These are phyloP conservation scores for Holothuria scabra DNA, from an alignment of 53 echinoderm and acorn worm species.

Conservation along the genomic window DNA sequence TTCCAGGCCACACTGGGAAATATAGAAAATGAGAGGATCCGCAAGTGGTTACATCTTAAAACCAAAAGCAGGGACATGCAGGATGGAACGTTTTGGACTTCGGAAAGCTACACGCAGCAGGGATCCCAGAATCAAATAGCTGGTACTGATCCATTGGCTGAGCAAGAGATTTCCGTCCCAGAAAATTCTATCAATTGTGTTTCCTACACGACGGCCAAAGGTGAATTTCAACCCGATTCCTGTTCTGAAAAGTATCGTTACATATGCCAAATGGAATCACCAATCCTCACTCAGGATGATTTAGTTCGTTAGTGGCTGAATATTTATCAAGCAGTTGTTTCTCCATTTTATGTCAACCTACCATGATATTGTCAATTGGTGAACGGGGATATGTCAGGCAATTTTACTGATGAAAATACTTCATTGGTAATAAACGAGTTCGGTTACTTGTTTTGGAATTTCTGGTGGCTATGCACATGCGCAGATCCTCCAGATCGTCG, in stretches of 20 bases:
- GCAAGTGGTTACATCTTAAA: background rate
- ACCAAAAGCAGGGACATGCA: background rate
- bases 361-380: too few species aligned
- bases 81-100: background rate
- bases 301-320: background rate
- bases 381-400: too few species aligned
- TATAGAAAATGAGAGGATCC: background rate
- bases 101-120: background rate
- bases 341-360: too few species aligned
- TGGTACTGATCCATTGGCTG: background rate
- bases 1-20: background rate
- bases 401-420: too few species aligned
- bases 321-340: too few species aligned
- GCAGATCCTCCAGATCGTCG: too few species aligned
- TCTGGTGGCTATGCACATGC: too few species aligned
- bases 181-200: slow-evolving; percentile 6
- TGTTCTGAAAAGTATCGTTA: background rate
- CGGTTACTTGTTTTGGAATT: too few species aligned
- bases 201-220: background rate
- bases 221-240: background rate
- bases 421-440: too few species aligned
- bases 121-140: background rate
- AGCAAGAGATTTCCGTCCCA: background rate
- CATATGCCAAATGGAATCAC: slow-evolving; percentile 1
- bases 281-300: background rate